Evolutionary conservation across 2,797 vertebrate genomes (phyloP), one percentile per base, ranked within the genome.

Genomic region (Ibycter americanus): DNA sequence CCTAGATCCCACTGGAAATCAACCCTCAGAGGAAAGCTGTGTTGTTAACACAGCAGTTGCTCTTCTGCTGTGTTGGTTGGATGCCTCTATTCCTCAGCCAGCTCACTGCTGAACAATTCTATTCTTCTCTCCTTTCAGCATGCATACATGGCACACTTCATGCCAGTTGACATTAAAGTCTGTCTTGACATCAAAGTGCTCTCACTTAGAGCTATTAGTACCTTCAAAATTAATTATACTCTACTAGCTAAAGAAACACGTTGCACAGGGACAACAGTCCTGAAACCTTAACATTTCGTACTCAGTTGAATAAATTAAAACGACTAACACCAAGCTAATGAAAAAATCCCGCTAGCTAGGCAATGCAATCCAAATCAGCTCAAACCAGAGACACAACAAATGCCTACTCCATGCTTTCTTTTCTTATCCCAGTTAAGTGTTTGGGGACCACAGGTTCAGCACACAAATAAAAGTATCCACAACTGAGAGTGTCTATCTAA

Each of bases 181-280:
- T 40, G 19, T 44, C 65, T 49, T 23, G 23, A 56, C 17, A 67
- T 52, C n/a, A 6, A 56, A 82, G 20, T 18, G 14, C 32, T 77
- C 34, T 81, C 31, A 12, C 36, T 51, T 15, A 3, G 3, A 72
- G 15, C 27, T 21, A 6, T 40, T 42, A 51, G 29, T 16, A 76
- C n/a, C 40, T 80, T 65, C 31, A 42, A 58, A 34, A 5, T 74
- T 47, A 66, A 51, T 54, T 38, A 20, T 7, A 68, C 14, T 61
- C 32, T n/a, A 18, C 21, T 15, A 17, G 42, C 27, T 82, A 58
- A 29, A 66, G 40, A 58, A 78, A 78, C 1, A 16, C 0, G 0
- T 2, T 12, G 23, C 19, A 32, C 1, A 4, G 80, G 34, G 23
- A 51, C 0, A 10, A 42, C 7, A 36, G 7, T 26, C 20, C 76